phyloP scores from a whole-genome alignment of 2,888 invertebrate genomes.

The Melanchra persicariae region DNA sequence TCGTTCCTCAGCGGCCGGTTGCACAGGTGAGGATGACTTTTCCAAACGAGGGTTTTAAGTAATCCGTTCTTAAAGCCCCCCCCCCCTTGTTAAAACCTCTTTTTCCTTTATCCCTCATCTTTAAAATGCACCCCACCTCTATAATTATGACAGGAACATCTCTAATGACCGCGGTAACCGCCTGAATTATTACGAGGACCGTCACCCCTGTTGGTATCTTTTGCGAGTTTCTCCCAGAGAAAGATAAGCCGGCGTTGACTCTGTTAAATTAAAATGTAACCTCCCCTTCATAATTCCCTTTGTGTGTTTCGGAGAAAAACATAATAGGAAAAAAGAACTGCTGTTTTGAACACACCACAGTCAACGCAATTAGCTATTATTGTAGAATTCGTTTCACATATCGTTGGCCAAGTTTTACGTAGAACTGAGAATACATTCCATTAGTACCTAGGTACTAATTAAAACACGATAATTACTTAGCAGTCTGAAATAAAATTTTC shows the following conservation, averaged over 20 bases:
- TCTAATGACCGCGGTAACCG: slow-evolving; percentile 51
- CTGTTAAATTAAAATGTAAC: slow-evolving; percentile 61
- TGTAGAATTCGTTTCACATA: not conserved
- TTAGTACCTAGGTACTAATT: no score
- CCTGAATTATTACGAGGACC: slow-evolving; percentile 50
- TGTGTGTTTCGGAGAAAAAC: slow-evolving; percentile 26
- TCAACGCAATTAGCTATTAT: not conserved
- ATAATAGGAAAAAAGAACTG: slow-evolving; percentile 2
- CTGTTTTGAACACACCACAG: not conserved
- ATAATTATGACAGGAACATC: slow-evolving; percentile 38
- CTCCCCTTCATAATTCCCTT: slow-evolving; percentile 56
- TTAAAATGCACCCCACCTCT: slow-evolving; percentile 41
- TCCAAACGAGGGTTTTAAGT: slow-evolving; percentile 29
- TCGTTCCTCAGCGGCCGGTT: slow-evolving; percentile 6
- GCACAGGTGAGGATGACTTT: slow-evolving; percentile 36
- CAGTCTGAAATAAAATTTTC: no score
- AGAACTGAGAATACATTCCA: not conserved
- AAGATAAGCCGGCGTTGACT: slow-evolving; percentile 59
- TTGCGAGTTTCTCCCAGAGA: slow-evolving; percentile 43
- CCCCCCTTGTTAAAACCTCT: slow-evolving; percentile 13
- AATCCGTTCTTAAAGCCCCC: slow-evolving; percentile 23
- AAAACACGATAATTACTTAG: no score
- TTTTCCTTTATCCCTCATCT: slow-evolving; percentile 32
- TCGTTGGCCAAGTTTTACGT: not conserved
- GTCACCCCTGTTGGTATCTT: slow-evolving; percentile 42